A percentile compares a stretch with the other conserved stretches of the same genome.
Evolutionary conservation across 2,113 vertebrate genomes (phyloP).

Genomic region (Rhegmatorhina hoffmannsi): DNA sequence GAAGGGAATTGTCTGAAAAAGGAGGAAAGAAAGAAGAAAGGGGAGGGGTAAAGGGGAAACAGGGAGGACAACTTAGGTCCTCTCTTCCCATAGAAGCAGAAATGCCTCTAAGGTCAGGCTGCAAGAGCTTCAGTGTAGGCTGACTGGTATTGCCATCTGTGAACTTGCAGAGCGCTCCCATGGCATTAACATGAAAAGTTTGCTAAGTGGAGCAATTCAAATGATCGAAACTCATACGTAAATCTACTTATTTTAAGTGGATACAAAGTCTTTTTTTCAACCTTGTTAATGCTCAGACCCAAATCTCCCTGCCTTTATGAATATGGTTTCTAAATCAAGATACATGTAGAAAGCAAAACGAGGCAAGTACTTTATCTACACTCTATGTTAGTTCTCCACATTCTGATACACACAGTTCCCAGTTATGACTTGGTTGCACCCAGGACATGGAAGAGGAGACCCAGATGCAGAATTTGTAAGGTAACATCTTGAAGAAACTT

Average conservation of each 20-base stretch:
- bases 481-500: not conserved
- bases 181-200: not conserved
- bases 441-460: not conserved
- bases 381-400: not conserved
- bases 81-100: not conserved
- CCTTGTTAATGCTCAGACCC: not conserved
- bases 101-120: not conserved
- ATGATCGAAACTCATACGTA: not conserved
- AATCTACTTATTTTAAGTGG: not conserved
- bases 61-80: not conserved
- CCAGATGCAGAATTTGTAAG: not conserved
- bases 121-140: not conserved
- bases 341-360: not conserved
- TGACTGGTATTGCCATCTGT: accelerated
- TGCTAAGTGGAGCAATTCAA: not conserved
- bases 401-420: not conserved
- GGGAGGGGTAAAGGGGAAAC: not conserved
- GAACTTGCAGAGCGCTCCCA: not conserved
- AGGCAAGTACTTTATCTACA: not conserved
- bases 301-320: not conserved
- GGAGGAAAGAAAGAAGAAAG: not conserved
- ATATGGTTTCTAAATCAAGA: not conserved
- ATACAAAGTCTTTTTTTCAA: not conserved
- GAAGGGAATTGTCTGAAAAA: not conserved
- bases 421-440: not conserved